Evolutionary conservation across 2,888 invertebrate genomes (phyloP).

Genomic region (Nebria salina): DNA sequence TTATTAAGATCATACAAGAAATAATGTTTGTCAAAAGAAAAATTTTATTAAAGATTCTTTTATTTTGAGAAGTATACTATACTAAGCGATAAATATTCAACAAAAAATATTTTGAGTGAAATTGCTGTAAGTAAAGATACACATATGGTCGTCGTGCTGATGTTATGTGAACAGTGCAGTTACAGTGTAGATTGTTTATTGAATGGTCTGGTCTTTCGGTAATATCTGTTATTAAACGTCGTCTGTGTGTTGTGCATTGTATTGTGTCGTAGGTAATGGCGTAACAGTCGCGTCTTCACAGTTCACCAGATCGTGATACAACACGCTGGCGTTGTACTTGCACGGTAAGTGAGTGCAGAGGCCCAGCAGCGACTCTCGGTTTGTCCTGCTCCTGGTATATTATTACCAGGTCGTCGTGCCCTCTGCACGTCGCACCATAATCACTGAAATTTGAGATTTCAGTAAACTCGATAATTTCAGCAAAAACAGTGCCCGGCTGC

Average conservation of each 20-base stretch:
- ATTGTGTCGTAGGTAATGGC: conserved; percentile 17
- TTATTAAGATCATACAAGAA: no score
- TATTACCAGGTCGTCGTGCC: conserved; percentile 27
- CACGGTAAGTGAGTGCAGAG: conserved; percentile 9
- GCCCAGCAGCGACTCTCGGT: conserved; percentile 24
- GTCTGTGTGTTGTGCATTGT: conserved; percentile 1
- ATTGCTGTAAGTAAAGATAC: not conserved
- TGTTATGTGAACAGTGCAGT: not conserved
- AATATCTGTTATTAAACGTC: conserved; percentile 18
- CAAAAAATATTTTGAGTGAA: no score
- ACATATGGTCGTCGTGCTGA: not conserved
- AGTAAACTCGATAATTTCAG: conserved; percentile 45
- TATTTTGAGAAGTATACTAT: no score
- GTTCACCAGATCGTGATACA: not conserved
- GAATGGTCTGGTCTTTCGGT: conserved; percentile 4
- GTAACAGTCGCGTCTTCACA: not conserved
- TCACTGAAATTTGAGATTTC: conserved; percentile 43
- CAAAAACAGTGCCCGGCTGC: conserved; percentile 21
- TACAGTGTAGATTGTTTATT: conserved; percentile 5
- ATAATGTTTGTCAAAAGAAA: no score
- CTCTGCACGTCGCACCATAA: conserved; percentile 35
- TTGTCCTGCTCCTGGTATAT: conserved; percentile 15
- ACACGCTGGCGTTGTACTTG: not conserved
- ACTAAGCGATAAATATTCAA: no score
- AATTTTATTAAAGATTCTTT: no score